Conservation (phyloP, 2,797 vertebrate species). For the Myripristis murdjan region DNA sequence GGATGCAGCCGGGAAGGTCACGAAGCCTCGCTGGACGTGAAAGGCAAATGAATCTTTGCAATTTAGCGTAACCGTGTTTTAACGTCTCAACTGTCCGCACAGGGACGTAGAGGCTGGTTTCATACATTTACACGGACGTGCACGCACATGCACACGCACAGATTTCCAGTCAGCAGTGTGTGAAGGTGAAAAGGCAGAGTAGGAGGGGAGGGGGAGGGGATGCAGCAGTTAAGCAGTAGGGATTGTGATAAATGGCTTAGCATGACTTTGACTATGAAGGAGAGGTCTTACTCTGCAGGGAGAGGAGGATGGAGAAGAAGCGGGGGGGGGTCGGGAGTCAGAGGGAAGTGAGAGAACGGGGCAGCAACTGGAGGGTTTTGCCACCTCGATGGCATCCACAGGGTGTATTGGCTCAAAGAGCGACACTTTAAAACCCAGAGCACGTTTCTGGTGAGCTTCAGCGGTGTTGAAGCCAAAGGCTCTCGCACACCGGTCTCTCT, state of each 20-base stretch:
- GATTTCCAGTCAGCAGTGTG: conserved; percentile 59
- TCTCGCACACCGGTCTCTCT: conserved; percentile 59
- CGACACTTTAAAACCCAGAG: conserved; percentile 71
- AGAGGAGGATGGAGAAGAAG: conserved; percentile 21
- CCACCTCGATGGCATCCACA: conserved; percentile 49
- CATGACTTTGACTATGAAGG: conserved; percentile 80
- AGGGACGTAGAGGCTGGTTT: conserved; percentile 7
- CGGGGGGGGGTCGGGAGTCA: conserved; percentile 8
- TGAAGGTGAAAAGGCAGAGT: conserved; percentile 74
- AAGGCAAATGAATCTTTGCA: conserved; percentile 44
- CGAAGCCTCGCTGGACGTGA: conserved; percentile 53
- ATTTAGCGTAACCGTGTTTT: conserved; percentile 38
- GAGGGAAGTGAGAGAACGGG: conserved; percentile 30
- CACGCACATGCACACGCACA: not conserved
- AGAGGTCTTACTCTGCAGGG: conserved; percentile 70
- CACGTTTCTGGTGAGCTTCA: conserved; percentile 77
- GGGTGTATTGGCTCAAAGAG: conserved; percentile 54
- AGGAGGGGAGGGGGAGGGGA: conserved; percentile 48
- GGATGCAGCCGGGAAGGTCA: conserved; percentile 51
- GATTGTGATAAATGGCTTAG: conserved; percentile 80
- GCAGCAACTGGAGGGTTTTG: conserved; percentile 42
- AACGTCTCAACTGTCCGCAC: conserved; percentile 42
- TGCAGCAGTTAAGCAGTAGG: conserved; percentile 67
- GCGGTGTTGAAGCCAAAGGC: conserved; percentile 70
- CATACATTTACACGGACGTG: not conserved